Evolutionary conservation across 2,888 invertebrate species (phyloP).

Genomic region (Pheosia gnoma): DNA sequence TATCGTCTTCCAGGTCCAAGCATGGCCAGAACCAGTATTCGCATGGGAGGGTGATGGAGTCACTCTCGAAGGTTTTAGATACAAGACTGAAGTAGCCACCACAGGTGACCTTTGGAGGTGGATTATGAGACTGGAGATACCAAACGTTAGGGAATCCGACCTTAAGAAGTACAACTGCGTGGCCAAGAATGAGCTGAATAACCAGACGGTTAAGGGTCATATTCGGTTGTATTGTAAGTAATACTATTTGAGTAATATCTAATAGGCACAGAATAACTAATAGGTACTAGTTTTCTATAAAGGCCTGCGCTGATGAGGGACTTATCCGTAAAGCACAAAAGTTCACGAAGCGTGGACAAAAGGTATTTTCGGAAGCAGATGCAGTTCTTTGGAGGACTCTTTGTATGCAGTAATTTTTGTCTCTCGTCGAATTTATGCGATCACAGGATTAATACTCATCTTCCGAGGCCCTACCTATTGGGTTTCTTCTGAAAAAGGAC

Average conservation of each 20-base stretch:
- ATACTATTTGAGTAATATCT: background rate
- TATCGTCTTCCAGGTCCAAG: slow-evolving; percentile 86
- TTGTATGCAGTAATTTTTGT: no score
- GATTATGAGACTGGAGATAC: slow-evolving; percentile 91
- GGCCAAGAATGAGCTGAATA: slow-evolving; percentile 92
- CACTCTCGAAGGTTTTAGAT: slow-evolving; percentile 85
- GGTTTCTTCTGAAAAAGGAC: no score
- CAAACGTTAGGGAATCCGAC: slow-evolving; percentile 87
- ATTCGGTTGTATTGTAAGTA: slow-evolving; percentile 67
- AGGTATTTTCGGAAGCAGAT: no score
- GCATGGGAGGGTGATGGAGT: slow-evolving; percentile 94
- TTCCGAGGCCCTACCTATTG: no score
- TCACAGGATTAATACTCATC: no score
- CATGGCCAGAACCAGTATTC: slow-evolving; percentile 92
- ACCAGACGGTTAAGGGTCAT: slow-evolving; percentile 89
- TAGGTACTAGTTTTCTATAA: background rate
- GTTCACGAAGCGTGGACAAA: no score
- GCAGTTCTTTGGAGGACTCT: no score
- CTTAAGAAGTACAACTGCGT: slow-evolving; percentile 92
- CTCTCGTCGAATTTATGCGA: no score
- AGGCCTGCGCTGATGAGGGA: no score
- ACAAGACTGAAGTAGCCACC: slow-evolving; percentile 62
- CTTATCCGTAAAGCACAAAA: no score
- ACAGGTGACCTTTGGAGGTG: slow-evolving; percentile 84
- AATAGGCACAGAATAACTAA: background rate